Conservation (phyloP, 2,888 invertebrate genomes). For the Lasius platythorax region DNA sequence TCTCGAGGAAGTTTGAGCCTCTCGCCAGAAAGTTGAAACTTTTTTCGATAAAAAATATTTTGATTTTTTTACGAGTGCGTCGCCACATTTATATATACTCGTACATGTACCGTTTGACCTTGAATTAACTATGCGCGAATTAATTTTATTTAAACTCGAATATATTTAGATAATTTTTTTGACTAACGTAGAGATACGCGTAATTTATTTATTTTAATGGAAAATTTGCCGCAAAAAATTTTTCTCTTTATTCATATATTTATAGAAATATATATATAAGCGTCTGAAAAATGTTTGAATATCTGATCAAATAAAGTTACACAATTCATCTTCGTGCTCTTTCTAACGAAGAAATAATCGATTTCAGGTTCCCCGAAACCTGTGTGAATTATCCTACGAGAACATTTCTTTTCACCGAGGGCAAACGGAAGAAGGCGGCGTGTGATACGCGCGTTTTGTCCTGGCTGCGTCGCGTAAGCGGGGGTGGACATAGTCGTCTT, state of each 20-base stretch:
- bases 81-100: neutral
- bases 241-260: neutral
- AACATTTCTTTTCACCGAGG: neutral
- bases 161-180: neutral
- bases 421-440: neutral
- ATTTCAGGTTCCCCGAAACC: conserved; percentile 6
- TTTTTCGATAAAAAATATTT: neutral
- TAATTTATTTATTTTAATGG: neutral
- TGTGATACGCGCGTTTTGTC: conserved; percentile 18
- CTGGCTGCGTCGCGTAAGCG: conserved; percentile 10
- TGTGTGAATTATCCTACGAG: neutral
- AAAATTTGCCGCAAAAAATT: neutral
- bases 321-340: neutral
- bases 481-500: conserved; percentile 61
- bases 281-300: neutral
- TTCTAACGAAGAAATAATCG: neutral
- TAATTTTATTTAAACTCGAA: neutral
- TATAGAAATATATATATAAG: neutral
- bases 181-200: neutral
- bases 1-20: neutral
- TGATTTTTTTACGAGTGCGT: neutral
- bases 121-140: neutral
- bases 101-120: neutral
- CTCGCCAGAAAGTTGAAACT: neutral
- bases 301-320: neutral